These are phyloP conservation scores for Heliconius congener DNA, from an alignment of 1,140 invertebrate genomes.

Conservation along the genomic window DNA sequence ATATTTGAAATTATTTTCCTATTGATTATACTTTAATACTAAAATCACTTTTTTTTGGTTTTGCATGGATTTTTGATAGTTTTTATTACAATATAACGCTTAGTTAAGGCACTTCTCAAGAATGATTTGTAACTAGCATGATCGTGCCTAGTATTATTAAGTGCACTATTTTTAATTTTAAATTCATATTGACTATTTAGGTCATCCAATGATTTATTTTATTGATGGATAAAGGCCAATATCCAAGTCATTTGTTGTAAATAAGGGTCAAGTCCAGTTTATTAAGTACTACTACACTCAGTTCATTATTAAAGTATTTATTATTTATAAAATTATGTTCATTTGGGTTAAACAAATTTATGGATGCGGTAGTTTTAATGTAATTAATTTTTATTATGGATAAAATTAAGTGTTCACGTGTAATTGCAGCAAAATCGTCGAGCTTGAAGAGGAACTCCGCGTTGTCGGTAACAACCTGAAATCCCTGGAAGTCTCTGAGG, in stretches of 20 bases:
- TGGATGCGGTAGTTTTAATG: too few species aligned
- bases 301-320: background rate
- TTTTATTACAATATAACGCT: background rate
- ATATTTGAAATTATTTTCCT: background rate
- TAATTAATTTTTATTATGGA: constrained; percentile 28
- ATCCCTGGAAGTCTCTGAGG: constrained; percentile 99
- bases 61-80: constrained; percentile 29
- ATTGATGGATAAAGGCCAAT: constrained; percentile 22
- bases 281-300: background rate
- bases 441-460: constrained; percentile 99
- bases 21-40: background rate
- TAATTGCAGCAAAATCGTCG: constrained; percentile 97
- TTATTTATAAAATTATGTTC: background rate
- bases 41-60: background rate
- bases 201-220: constrained; percentile 30
- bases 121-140: constrained; percentile 30
- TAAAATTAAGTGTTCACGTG: constrained; percentile 54
- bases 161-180: constrained; percentile 25
- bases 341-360: background rate
- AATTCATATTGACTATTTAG: constrained; percentile 30
- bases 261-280: background rate
- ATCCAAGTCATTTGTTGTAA: background rate
- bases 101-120: background rate
- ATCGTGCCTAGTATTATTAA: constrained; percentile 26
- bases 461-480: constrained; percentile 99